Base-by-base conservation (phyloP, 2,797 vertebrate genomes). In the Gymnothorax reevesii region DNA sequence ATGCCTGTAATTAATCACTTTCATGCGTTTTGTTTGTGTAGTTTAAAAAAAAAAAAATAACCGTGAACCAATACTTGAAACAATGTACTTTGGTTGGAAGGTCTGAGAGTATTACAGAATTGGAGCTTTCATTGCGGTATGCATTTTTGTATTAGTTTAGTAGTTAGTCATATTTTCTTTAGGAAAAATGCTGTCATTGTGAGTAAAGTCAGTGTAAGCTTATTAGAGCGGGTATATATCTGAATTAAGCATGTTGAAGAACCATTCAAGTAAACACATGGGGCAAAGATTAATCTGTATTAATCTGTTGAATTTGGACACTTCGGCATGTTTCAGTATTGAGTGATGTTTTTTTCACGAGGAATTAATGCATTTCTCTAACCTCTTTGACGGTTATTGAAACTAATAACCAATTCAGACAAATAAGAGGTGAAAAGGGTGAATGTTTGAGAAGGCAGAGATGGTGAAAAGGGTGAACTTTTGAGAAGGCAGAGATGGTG, bases 1-100 rank as follows among this genome's bases (percentile, higher is more conserved):
- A 82, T 82, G 79, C 49, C 0, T 27, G 20, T 55, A 82, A 82
- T 82, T 55, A 82, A 82, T 57, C 79, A 82, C 55, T 82, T 82
- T 49, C 33, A 52, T 12, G 42, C 52, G 15, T 52, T 75, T 77
- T 49, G 75, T 77, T 52, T 77, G 42, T 77, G 20, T 33, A 52
- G 42, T 77, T 52, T 77, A 52, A 77, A 77, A 17, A 13, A 77
- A 4, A 49, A 49, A 52, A 77, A 77, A 17, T 4, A 77, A 77
- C 75, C 20, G 33, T 77, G 27, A 77, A 77, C 75, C 75, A 17
- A 49, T 77, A 42, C 12, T 77, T 13, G 42, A 77, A 49, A 52
- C 75, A 22, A 20, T 49, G 42, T 49, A 20, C 52, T 20, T 10
- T 52, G 15, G 25, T 71, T 71, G 22, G 9, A 27, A 25, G 66